Evolutionary conservation across 2,888 invertebrate species (phyloP).

Genomic region (Coleophora flavipennella): DNA sequence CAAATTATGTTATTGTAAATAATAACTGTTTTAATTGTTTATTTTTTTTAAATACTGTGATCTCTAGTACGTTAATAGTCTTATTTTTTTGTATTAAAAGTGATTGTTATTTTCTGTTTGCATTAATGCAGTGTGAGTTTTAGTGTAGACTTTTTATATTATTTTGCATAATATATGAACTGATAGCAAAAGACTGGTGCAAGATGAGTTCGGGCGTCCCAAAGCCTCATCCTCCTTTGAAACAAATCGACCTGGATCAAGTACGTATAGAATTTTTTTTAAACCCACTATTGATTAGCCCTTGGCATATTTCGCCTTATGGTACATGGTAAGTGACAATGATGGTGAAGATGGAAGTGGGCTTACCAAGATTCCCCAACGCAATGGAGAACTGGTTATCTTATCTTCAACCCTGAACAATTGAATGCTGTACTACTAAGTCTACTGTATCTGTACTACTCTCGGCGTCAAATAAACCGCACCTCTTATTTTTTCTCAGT

Average conservation of each 20-base stretch:
- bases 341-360: no score
- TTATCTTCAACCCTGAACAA: no score
- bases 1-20: slow-evolving; percentile 40
- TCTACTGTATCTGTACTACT: no score
- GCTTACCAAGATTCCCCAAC: no score
- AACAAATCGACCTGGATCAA: slow-evolving; percentile 86
- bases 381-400: no score
- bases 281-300: no score
- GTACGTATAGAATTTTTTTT: slow-evolving; percentile 26
- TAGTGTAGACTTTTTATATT: slow-evolving; percentile 26
- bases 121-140: slow-evolving; percentile 12
- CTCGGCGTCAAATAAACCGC: no score
- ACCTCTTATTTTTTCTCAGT: no score
- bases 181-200: slow-evolving; percentile 13
- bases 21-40: slow-evolving; percentile 24
- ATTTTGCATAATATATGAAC: slow-evolving; percentile 11
- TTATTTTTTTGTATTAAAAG: slow-evolving; percentile 19
- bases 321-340: no score
- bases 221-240: slow-evolving; percentile 72
- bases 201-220: slow-evolving; percentile 38
- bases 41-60: slow-evolving; percentile 38
- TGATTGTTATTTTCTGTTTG: background rate
- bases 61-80: slow-evolving; percentile 42
- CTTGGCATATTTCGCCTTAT: no score
- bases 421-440: no score